Percentiles rank a stretch among this genome's conserved stretches.
phyloP scores from a whole-genome alignment of 1,140 invertebrate genomes.

The Eupeodes corollae region DNA sequence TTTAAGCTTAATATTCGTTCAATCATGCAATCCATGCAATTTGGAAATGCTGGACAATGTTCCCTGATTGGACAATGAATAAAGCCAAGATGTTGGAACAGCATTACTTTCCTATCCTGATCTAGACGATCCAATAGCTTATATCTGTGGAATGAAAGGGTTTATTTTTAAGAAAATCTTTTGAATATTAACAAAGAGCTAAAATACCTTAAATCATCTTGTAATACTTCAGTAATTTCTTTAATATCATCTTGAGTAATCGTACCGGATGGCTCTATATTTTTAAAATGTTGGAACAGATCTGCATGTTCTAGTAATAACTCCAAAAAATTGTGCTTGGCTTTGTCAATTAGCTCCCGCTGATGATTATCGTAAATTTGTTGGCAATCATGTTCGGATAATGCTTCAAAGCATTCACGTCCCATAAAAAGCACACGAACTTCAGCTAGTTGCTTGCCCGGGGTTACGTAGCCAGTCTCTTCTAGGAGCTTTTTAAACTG shows the following conservation, averaged over 20 bases:
- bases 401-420: conserved; percentile 83
- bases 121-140: conserved; percentile 86
- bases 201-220: conserved; percentile 76
- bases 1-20: conserved; percentile 52
- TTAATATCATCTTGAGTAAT: conserved; percentile 90
- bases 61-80: conserved; percentile 90
- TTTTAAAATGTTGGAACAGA: conserved; percentile 88
- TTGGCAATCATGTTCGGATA: conserved; percentile 81
- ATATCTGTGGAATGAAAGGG: conserved; percentile 49
- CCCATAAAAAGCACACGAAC: conserved; percentile 90
- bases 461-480: conserved; percentile 87
- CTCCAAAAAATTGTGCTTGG: conserved; percentile 89
- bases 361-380: conserved; percentile 93
- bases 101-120: conserved; percentile 85
- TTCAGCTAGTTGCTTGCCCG: conserved; percentile 84
- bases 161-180: background rate
- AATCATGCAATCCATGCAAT: conserved; percentile 81
- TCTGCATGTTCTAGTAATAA: conserved; percentile 86
- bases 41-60: conserved; percentile 81
- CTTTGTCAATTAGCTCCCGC: conserved; percentile 78
- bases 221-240: conserved; percentile 82
- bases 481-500: conserved; percentile 89
- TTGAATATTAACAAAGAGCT: background rate
- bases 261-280: conserved; percentile 75
- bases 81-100: conserved; percentile 91